Percentiles rank a stretch among this genome's conserved stretches.
These are phyloP conservation scores for Rhagoletis pomonella DNA, from an alignment of 1,140 invertebrate genomes.

Conservation along the genomic window DNA sequence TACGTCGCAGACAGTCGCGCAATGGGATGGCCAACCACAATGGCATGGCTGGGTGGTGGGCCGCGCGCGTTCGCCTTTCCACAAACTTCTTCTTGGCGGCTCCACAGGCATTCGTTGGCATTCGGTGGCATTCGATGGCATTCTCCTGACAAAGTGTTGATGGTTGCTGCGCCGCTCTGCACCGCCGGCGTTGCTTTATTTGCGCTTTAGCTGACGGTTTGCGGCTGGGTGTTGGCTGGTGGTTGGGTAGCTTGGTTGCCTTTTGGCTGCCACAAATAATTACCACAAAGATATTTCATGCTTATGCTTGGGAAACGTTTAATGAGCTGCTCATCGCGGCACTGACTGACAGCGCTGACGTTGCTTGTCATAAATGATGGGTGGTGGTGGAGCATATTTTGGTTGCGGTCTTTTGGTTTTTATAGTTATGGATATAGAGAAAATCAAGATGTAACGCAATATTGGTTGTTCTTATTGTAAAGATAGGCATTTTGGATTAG, in stretches of 20 bases:
- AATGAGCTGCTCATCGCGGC: conserved; percentile 49
- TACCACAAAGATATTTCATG: conserved; percentile 54
- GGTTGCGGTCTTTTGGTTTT: neutral
- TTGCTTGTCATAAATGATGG: conserved; percentile 48
- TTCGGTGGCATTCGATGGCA: neutral
- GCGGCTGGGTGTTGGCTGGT: neutral
- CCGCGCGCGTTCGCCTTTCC: too few species aligned
- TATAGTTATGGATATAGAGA: neutral
- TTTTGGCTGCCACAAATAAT: conserved; percentile 51
- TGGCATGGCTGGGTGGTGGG: too few species aligned
- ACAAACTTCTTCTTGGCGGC: neutral
- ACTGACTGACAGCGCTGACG: conserved; percentile 44
- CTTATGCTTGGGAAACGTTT: conserved; percentile 53
- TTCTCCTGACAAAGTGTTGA: conserved; percentile 68
- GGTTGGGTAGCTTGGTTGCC: neutral
- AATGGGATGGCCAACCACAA: neutral
- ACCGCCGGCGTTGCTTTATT: conserved; percentile 24
- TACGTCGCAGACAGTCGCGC: conserved; percentile 57
- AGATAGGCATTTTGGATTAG: too few species aligned
- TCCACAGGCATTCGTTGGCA: neutral
- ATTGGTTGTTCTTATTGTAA: neutral
- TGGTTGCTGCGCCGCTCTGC: conserved; percentile 59
- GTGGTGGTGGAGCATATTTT: neutral
- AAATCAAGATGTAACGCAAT: neutral
- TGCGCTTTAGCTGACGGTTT: neutral